A percentile compares a stretch with the other conserved stretches of the same genome.
Evolutionary conservation across 2,888 invertebrate species (phyloP).

Genomic region (Nymphalis urticae): DNA sequence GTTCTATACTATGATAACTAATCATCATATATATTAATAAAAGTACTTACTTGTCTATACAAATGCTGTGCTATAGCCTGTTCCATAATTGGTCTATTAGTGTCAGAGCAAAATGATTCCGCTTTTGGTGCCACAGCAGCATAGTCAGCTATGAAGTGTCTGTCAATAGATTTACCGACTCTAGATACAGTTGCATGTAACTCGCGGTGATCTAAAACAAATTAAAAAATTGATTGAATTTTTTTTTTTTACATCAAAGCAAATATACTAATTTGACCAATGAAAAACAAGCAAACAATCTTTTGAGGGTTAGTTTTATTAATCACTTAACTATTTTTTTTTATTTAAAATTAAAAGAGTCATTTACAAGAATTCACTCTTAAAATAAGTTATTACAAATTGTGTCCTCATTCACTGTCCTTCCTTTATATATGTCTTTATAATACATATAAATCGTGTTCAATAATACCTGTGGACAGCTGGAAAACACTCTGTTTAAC

Average conservation of each 20-base stretch:
- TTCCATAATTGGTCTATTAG: constrained; percentile 78
- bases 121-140: constrained; percentile 92
- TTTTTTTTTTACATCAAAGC: neutral
- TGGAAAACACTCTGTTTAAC: constrained; percentile 91
- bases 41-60: constrained; percentile 87
- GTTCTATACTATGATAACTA: no score
- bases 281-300: neutral
- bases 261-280: neutral
- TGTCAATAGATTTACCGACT: constrained; percentile 98
- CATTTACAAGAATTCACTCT: no score
- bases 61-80: constrained; percentile 96
- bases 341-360: no score
- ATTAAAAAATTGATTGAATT: neutral
- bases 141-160: constrained; percentile 96
- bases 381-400: no score
- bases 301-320: no score
- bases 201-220: constrained; percentile 70
- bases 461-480: constrained; percentile 86
- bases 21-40: no score
- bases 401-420: no score
- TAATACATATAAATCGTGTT: no score
- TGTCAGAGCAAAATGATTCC: constrained; percentile 87
- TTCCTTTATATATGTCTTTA: no score
- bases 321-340: no score
- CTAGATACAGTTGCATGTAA: constrained; percentile 87